These are phyloP conservation scores for Emydoidea blandingii DNA, from an alignment of 2,797 vertebrate species.

Conservation along the genomic window DNA sequence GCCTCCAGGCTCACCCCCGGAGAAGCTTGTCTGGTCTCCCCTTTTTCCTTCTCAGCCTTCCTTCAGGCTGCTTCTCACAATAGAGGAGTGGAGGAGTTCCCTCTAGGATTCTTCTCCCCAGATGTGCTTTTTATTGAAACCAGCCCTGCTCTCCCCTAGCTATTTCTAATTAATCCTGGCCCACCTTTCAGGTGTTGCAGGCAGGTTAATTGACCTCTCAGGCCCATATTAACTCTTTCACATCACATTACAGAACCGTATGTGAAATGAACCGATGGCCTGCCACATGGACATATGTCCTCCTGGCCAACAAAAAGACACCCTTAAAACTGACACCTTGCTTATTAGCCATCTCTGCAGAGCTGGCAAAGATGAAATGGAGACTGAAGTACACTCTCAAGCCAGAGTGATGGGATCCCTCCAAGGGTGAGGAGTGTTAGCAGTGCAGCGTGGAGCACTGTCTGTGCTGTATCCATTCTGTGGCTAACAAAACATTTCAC, in stretches of 20 bases:
- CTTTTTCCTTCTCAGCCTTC: too few species aligned
- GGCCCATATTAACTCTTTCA: too few species aligned
- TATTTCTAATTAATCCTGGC: too few species aligned
- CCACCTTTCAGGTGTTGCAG: too few species aligned
- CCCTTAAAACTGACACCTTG: neutral
- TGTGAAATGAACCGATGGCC: neutral
- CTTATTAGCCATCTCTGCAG: neutral
- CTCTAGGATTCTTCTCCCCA: too few species aligned
- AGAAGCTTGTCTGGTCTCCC: too few species aligned
- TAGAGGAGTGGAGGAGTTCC: too few species aligned
- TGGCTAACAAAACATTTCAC: neutral
- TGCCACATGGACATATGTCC: neutral
- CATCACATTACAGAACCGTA: neutral
- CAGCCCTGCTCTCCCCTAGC: too few species aligned
- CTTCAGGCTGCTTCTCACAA: too few species aligned
- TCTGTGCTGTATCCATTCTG: neutral
- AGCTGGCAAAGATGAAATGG: neutral
- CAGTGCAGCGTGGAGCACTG: neutral
- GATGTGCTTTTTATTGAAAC: too few species aligned
- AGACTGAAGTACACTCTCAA: neutral
- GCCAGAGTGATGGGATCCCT: neutral
- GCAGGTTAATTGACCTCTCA: too few species aligned
- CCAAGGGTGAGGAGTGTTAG: accelerated
- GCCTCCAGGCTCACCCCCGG: too few species aligned
- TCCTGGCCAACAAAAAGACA: neutral